Conservation (phyloP, 2,888 invertebrate species). For the Luperina nickerlii region DNA sequence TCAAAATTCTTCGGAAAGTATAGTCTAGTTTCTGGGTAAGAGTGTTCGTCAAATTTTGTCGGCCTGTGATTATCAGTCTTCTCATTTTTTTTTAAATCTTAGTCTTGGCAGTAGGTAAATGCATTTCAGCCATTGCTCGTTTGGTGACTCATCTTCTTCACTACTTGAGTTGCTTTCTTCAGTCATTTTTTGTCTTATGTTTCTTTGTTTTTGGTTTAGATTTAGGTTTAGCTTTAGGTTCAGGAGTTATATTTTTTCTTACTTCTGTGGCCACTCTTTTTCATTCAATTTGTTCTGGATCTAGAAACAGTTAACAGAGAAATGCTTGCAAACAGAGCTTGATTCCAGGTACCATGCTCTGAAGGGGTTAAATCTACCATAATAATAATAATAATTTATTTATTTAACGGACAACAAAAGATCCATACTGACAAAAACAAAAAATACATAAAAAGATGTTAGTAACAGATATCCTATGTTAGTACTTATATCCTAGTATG, state of each 20-base stretch:
- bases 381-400: too few species aligned
- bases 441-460: too few species aligned
- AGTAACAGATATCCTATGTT: too few species aligned
- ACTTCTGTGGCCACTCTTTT: not conserved
- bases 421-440: too few species aligned
- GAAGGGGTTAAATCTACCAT: not conserved
- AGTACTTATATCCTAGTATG: too few species aligned
- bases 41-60: too few species aligned
- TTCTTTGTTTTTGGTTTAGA: not conserved
- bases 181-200: not conserved
- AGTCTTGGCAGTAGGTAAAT: not conserved
- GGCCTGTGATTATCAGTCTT: not conserved
- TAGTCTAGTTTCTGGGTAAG: too few species aligned
- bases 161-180: not conserved
- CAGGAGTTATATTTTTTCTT: not conserved
- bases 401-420: too few species aligned
- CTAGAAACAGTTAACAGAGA: not conserved
- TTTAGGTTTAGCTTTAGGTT: not conserved
- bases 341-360: too few species aligned
- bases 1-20: too few species aligned
- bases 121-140: not conserved
- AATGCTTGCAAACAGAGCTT: not conserved
- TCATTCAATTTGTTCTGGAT: not conserved
- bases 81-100: not conserved
- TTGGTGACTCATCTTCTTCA: not conserved